These are phyloP conservation scores for Heliothis virescens DNA, from an alignment of 1,140 invertebrate species.

Conservation along the genomic window DNA sequence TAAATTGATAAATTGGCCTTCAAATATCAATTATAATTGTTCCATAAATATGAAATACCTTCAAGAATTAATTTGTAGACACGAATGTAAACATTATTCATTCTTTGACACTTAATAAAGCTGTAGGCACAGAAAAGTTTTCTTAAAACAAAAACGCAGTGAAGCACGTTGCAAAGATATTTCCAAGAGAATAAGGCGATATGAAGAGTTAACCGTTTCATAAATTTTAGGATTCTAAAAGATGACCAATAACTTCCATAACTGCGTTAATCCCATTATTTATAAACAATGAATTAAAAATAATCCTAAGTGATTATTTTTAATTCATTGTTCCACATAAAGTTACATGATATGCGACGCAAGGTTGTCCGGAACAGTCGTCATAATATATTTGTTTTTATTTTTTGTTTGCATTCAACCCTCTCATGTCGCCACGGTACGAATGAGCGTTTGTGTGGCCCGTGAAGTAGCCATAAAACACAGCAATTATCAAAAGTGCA, in stretches of 20 bases:
- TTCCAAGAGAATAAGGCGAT: too few relatives aligned
- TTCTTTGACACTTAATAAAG: conserved; percentile 14
- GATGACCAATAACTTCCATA: too few relatives aligned
- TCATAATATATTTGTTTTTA: conserved; percentile 24
- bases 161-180: background rate
- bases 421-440: conserved; percentile 26
- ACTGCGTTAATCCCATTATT: background rate
- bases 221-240: too few relatives aligned
- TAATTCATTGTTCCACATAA: too few relatives aligned
- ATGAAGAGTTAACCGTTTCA: too few relatives aligned
- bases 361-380: background rate
- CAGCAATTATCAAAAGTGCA: conserved; percentile 46
- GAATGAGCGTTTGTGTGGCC: conserved; percentile 32
- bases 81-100: background rate
- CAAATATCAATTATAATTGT: conserved; percentile 20
- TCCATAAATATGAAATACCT: background rate
- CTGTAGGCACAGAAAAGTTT: background rate
- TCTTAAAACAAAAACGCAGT: background rate
- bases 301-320: background rate
- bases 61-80: background rate
- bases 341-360: background rate
- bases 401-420: conserved; percentile 32
- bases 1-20: conserved; percentile 5
- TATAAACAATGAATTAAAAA: background rate
- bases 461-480: conserved; percentile 40